A percentile compares a stretch with the other conserved stretches of the same genome.
These are phyloP conservation scores for Odontothrips loti DNA, from an alignment of 2,888 invertebrate species.

Conservation along the genomic window DNA sequence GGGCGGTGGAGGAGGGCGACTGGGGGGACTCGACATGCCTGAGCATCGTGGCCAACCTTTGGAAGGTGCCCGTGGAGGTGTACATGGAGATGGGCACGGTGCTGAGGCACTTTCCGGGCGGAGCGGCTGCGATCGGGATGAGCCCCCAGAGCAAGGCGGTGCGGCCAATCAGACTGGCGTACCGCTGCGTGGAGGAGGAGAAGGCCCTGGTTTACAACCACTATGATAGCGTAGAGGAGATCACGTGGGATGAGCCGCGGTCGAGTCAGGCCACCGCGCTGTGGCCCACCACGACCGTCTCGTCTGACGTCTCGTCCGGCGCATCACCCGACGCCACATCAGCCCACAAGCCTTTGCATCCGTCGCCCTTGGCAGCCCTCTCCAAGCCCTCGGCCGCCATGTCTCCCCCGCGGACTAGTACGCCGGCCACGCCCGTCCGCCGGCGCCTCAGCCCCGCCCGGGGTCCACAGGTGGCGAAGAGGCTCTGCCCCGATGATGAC, in stretches of 20 bases:
- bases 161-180: background rate
- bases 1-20: background rate
- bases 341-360: rapidly evolving
- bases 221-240: background rate
- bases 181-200: background rate
- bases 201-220: background rate
- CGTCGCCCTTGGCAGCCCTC: background rate
- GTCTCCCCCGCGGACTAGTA: background rate
- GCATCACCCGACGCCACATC: background rate
- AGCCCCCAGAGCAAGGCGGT: background rate
- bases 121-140: background rate
- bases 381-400: background rate
- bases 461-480: background rate
- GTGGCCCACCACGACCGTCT: background rate
- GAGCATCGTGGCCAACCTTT: background rate
- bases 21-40: background rate
- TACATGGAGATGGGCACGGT: background rate
- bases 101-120: background rate
- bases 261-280: background rate
- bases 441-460: background rate
- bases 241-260: background rate
- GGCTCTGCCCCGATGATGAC: background rate
- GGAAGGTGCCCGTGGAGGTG: background rate
- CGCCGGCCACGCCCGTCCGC: background rate
- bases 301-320: background rate